Evolutionary conservation across 1,140 invertebrate species (phyloP).

Genomic region (Amyelois transitella): DNA sequence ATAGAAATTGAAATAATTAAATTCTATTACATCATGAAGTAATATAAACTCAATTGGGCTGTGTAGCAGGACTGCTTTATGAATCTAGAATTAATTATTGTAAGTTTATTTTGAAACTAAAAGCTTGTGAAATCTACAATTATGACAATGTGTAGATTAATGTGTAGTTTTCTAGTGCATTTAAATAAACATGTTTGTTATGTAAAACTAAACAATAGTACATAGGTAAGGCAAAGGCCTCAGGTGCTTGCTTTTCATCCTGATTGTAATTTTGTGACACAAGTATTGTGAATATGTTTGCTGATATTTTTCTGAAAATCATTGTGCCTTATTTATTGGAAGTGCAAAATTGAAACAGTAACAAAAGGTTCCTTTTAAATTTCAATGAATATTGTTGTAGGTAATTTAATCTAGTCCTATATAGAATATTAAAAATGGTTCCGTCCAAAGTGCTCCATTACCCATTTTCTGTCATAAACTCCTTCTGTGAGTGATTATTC

Average conservation of each 20-base stretch:
- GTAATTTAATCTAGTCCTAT: slow-evolving; percentile 55
- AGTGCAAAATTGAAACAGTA: slow-evolving; percentile 28
- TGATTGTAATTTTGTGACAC: neutral
- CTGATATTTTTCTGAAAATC: slow-evolving; percentile 25
- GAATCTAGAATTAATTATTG: too few species aligned
- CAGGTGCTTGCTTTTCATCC: neutral
- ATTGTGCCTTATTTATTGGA: slow-evolving; percentile 63
- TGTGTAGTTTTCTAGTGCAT: too few species aligned
- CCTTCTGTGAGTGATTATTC: slow-evolving; percentile 18
- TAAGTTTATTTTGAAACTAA: too few species aligned
- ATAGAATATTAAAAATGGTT: slow-evolving; percentile 43
- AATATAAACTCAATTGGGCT: too few species aligned
- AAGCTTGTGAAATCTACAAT: too few species aligned
- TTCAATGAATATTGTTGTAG: slow-evolving; percentile 36
- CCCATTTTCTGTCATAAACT: slow-evolving; percentile 24
- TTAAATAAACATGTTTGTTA: too few species aligned
- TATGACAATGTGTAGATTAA: too few species aligned
- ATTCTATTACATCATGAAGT: too few species aligned
- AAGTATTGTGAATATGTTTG: neutral
- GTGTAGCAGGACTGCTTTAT: too few species aligned
- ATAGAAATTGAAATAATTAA: too few species aligned
- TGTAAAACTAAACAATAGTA: too few species aligned
- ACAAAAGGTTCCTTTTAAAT: slow-evolving; percentile 53
- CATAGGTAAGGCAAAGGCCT: too few species aligned
- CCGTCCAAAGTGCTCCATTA: slow-evolving; percentile 67